Base-by-base conservation (phyloP, 1,140 invertebrate species). In the Bradynema listronoti region DNA sequence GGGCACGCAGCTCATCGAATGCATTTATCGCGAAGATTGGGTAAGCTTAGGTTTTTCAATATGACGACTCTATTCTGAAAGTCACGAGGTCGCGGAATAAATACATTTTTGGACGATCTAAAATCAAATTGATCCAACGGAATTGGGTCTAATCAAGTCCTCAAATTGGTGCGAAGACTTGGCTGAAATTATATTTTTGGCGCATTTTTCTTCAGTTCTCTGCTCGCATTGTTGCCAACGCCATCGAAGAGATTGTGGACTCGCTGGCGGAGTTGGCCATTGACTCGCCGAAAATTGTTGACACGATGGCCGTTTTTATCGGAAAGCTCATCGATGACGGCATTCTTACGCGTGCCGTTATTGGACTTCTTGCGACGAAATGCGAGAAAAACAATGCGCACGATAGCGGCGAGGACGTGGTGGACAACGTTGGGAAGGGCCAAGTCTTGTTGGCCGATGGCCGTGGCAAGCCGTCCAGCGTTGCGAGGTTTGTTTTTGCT, bases 181-280 rank as follows among this genome's bases (percentile, higher is more conserved):
- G n/a, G n/a, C n/a, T n/a, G n/a, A n/a, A n/a, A n/a, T n/a, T n/a
- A n/a, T n/a, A n/a, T n/a, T n/a, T n/a, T n/a, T n/a, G n/a, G n/a
- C n/a, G n/a, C n/a, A n/a, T n/a, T n/a, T n/a, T n/a, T n/a, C n/a
- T 4, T 47, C 33, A 52, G 51, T 9, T 60, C 24, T 63, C 58
- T 1, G 24, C 27, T n/a, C 19, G 47, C 9, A 24, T 36, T 14
- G 25, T 63, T 27, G 51, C 32, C 19, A 47, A 63, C 9, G 49
- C 56, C 39, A 24, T 63, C 19, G 61, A 63, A 33, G 61, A 63
- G 6, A 53, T 63, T 56, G 63, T 65, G n/a, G 62, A 34, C n/a
- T 65, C 58, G 14, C 25, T 63, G 11, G 62, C 50, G 1, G 61
- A 63, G 14, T 9, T 63, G n/a, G 33, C 34, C 11, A 63, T 43